Conservation (phyloP, 2,888 invertebrate species). For the Mimachlamys varia region DNA sequence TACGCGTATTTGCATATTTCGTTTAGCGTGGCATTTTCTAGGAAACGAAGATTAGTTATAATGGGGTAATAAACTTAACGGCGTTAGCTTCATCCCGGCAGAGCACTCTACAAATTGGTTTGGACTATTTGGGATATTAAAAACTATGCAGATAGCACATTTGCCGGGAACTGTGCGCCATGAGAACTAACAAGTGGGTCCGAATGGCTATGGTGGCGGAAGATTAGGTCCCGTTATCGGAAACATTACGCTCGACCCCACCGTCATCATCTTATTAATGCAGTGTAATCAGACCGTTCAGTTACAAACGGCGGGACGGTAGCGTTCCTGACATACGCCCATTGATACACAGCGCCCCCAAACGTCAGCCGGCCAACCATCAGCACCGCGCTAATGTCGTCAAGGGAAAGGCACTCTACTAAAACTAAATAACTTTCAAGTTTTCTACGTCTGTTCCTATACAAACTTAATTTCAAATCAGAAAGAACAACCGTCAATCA, state of each 20-base stretch:
- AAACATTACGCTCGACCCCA: neutral
- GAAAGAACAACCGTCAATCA: neutral
- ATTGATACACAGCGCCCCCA: neutral
- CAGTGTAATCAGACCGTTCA: neutral
- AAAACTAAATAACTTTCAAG: constrained; percentile 23
- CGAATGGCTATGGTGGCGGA: neutral
- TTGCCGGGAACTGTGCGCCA: neutral
- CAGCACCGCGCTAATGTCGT: neutral
- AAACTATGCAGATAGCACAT: constrained; percentile 29
- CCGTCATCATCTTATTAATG: neutral
- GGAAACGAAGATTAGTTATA: constrained; percentile 21
- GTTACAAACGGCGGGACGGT: neutral
- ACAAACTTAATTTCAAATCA: constrained; percentile 23
- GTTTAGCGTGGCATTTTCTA: constrained; percentile 33
- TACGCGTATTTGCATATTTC: constrained; percentile 33
- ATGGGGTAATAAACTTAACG: constrained; percentile 26
- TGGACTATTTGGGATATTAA: constrained; percentile 21
- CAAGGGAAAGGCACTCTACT: neutral
- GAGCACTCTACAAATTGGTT: constrained; percentile 23
- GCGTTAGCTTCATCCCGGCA: neutral
- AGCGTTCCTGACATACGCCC: neutral
- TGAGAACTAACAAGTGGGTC: neutral
- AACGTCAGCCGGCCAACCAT: neutral
- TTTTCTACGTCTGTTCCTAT: neutral
- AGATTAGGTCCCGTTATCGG: constrained; percentile 1